Conservation (phyloP, 2,797 vertebrate species). For the Danio choprae region DNA sequence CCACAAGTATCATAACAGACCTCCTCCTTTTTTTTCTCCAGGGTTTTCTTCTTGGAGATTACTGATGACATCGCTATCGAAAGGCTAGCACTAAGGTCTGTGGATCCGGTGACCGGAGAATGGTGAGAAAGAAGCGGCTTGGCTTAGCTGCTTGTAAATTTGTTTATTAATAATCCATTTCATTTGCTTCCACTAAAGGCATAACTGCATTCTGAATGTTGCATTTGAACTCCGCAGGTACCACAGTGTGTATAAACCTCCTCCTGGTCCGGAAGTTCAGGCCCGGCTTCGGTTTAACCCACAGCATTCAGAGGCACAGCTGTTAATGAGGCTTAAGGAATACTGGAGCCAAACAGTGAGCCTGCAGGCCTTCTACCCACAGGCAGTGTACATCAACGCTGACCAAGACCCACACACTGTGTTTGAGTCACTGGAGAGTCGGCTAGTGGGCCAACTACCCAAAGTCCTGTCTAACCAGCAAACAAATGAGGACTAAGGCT, state of each 20-base stretch:
- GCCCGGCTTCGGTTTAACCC: constrained; percentile 81
- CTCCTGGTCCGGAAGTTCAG: constrained; percentile 77
- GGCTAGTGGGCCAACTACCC: constrained; percentile 76
- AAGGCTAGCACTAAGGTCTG: constrained; percentile 80
- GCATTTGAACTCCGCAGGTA: constrained; percentile 76
- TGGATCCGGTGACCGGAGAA: constrained; percentile 86
- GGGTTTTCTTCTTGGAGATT: constrained; percentile 89
- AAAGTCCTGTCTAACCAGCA: constrained; percentile 19
- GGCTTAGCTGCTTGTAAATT: neutral
- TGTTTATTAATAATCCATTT: neutral
- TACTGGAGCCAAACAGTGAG: constrained; percentile 71
- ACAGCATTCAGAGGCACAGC: constrained; percentile 67
- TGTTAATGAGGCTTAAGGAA: constrained; percentile 67
- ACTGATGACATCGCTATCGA: constrained; percentile 82
- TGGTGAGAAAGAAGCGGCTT: constrained; percentile 75
- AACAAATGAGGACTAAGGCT: neutral
- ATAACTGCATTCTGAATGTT: constrained; percentile 2
- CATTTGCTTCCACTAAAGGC: neutral
- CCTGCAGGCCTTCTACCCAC: constrained; percentile 81
- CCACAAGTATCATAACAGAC: constrained; percentile 3
- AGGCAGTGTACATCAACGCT: constrained; percentile 79
- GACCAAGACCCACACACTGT: constrained; percentile 87
- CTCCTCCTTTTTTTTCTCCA: constrained; percentile 61
- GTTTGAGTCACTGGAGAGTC: constrained; percentile 87
- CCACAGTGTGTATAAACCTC: constrained; percentile 81